Base-by-base conservation (phyloP, 2,888 invertebrate genomes). In the Dioctria linearis region DNA sequence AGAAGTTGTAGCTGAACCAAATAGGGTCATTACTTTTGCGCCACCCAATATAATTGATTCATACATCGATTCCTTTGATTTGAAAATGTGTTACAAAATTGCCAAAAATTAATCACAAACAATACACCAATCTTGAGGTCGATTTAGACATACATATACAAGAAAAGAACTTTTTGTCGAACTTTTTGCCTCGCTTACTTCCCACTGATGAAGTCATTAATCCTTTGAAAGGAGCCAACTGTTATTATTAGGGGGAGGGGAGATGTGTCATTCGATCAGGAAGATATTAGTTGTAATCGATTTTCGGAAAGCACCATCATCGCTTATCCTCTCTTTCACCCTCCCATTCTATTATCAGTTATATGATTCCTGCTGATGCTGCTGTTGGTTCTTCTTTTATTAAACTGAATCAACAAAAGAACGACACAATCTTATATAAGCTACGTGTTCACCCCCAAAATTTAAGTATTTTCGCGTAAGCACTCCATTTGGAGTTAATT, bases 401-500 rank as follows among this genome's bases (percentile, higher is more conserved):
- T 71, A 71, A 71, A 71, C 71, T 71, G 54, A 71, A 54, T 71
- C 71, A 71, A 71, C 71, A 71, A 54, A 25, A 25, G 25, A 25
- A 25, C 25, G 54, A 51, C 51, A 54, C 40, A 54, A 71, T 54
- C 71, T 71, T 25, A 25, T 25, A 25, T 51, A 46, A 71, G 51
- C 54, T 46, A 39, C 9, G 71, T 42, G 39, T 54, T 71, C 49
- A 11, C 69, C 46, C 11, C 40, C 25, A n/a, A 54, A 71, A 71
- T 71, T 71, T 37, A 71, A 54, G 54, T 46, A 39, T 8, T 51
- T 66, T 40, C 57, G 11, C 71, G 51, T 54, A 71, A 71, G 51
- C 57, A 71, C 54, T 71, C 71, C 71, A 71, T 51, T 71, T 54
- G 5, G 9, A 71, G 71, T 71, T 71, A 71, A 71, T 71, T 71